Conservation (phyloP, 2,888 invertebrate species). For the Pocota personata region DNA sequence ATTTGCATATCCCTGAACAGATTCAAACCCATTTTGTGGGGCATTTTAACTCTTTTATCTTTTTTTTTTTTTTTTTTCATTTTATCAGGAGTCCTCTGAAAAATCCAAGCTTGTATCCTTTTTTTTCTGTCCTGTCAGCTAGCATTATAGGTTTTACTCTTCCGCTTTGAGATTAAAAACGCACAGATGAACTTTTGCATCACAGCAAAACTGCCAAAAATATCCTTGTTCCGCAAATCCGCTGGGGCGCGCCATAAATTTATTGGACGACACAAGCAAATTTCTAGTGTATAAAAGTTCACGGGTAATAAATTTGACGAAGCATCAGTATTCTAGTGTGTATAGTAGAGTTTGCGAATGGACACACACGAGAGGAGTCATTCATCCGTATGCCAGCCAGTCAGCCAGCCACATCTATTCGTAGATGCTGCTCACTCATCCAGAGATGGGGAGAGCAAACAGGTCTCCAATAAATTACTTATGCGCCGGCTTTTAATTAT, state of each 20-base stretch:
- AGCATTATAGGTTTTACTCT: constrained; percentile 58
- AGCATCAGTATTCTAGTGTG: constrained; percentile 39
- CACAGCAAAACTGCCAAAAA: constrained; percentile 70
- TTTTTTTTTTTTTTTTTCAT: neutral
- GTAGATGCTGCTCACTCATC: neutral
- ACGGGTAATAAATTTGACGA: constrained; percentile 72
- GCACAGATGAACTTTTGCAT: constrained; percentile 69
- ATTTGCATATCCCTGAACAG: constrained; percentile 63
- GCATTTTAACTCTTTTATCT: constrained; percentile 24
- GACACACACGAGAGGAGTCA: constrained; percentile 18
- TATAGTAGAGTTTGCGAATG: neutral
- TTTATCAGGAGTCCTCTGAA: constrained; percentile 9
- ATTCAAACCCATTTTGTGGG: constrained; percentile 30
- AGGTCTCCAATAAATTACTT: constrained; percentile 74
- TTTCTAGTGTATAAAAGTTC: constrained; percentile 71
- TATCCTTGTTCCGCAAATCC: constrained; percentile 69
- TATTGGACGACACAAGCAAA: constrained; percentile 60
- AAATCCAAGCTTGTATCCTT: constrained; percentile 21
- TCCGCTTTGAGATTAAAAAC: constrained; percentile 63
- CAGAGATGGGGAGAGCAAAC: constrained; percentile 55
- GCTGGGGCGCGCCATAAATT: constrained; percentile 57
- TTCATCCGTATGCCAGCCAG: constrained; percentile 24
- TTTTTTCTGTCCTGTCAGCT: constrained; percentile 54
- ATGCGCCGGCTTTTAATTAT: constrained; percentile 73
- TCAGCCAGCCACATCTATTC: constrained; percentile 21